A percentile compares a stretch with the other conserved stretches of the same genome.
Conservation (phyloP, 2,888 invertebrate species). For the Asteroscopus sphinx region DNA sequence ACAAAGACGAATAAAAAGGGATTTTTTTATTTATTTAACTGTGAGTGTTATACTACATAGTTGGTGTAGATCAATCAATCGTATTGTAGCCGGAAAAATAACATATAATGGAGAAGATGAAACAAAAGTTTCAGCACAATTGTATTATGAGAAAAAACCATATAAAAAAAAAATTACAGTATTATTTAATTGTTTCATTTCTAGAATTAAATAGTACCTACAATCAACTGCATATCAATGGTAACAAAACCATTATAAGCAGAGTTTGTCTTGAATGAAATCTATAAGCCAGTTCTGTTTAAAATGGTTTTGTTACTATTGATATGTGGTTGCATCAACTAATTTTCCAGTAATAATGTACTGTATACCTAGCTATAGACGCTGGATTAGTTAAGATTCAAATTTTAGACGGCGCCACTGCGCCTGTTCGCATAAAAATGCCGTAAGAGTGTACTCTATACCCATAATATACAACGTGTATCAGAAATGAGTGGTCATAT, state of each 20-base stretch:
- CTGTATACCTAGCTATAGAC: neutral
- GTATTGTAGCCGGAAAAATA: constrained; percentile 14
- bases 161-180: neutral
- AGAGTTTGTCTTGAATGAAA: too few species aligned
- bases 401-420: constrained; percentile 3
- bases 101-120: constrained; percentile 18
- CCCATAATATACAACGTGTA: too few species aligned
- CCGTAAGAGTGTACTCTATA: constrained; percentile 47
- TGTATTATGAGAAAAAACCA: constrained; percentile 8
- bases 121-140: constrained; percentile 4
- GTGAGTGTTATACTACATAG: constrained; percentile 9
- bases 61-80: constrained; percentile 19
- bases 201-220: neutral
- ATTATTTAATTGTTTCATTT: too few species aligned
- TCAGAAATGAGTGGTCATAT: too few species aligned
- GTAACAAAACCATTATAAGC: too few species aligned
- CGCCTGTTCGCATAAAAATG: constrained; percentile 58
- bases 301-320: too few species aligned
- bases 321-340: neutral
- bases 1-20: constrained; percentile 3
- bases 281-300: too few species aligned
- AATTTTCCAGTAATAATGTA: neutral
- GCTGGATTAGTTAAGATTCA: neutral
- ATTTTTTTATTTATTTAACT: constrained; percentile 2
- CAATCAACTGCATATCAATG: too few species aligned